Percentiles rank a stretch among this genome's conserved stretches.
Evolutionary conservation across 2,113 vertebrate genomes (phyloP).

Genomic region (Lates calcarifer): DNA sequence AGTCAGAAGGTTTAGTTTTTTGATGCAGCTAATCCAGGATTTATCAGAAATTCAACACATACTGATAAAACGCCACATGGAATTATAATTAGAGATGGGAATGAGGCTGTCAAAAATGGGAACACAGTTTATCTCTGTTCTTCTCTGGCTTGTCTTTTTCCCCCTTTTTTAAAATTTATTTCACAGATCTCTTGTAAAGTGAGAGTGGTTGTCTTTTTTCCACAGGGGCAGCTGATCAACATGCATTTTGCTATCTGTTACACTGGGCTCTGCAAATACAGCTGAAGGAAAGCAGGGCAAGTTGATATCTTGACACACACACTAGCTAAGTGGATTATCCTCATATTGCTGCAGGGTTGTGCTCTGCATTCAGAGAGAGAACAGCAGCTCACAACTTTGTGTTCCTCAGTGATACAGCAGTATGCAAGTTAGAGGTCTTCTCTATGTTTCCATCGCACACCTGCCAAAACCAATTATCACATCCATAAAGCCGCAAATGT

Average conservation of each 20-base stretch:
- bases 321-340: slow-evolving; percentile 74
- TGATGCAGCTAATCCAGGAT: slow-evolving; percentile 43
- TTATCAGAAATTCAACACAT: slow-evolving; percentile 33
- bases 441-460: slow-evolving; percentile 1
- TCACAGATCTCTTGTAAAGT: slow-evolving; percentile 10
- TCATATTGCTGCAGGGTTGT: slow-evolving; percentile 62
- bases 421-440: not conserved
- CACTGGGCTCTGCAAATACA: slow-evolving; percentile 3
- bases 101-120: slow-evolving; percentile 23
- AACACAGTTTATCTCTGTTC: slow-evolving; percentile 16
- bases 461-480: slow-evolving; percentile 10
- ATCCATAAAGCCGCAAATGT: not conserved
- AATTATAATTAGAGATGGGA: slow-evolving; percentile 39
- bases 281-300: slow-evolving; percentile 56
- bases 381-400: slow-evolving; percentile 10
- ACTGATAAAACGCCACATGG: slow-evolving; percentile 15
- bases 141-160: slow-evolving; percentile 9
- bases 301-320: slow-evolving; percentile 67
- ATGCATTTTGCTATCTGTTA: slow-evolving; percentile 62
- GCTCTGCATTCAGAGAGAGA: slow-evolving; percentile 41
- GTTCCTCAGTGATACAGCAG: slow-evolving; percentile 3
- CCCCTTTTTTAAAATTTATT: not conserved
- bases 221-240: slow-evolving; percentile 43
- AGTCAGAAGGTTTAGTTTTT: slow-evolving; percentile 14
- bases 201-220: not conserved